A percentile compares a stretch with the other conserved stretches of the same genome.
phyloP scores from a whole-genome alignment of 2,797 vertebrate species.

The Hydrophis major region DNA sequence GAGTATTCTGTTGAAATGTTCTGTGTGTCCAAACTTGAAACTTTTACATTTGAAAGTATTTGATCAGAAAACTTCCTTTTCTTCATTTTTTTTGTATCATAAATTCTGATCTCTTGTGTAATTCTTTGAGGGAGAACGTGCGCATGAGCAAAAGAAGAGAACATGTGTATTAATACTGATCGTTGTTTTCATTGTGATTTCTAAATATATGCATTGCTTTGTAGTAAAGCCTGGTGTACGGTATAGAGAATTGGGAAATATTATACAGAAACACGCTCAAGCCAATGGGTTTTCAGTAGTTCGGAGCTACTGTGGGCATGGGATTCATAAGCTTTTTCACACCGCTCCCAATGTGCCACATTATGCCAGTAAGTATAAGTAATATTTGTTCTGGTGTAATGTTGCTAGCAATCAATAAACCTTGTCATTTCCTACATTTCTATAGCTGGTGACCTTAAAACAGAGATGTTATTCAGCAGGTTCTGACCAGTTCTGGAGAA shows the following conservation, averaged over 20 bases:
- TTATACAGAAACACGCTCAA: conserved; percentile 97
- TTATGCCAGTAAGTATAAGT: conserved; percentile 89
- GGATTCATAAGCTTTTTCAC: conserved; percentile 97
- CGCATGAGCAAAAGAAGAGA: neutral
- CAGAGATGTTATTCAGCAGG: too few relatives aligned
- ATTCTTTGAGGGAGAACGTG: neutral
- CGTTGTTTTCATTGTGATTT: neutral
- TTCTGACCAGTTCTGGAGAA: too few relatives aligned
- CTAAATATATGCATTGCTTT: conserved; percentile 37
- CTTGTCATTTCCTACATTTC: neutral
- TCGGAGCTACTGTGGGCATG: conserved; percentile 95
- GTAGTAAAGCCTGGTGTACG: conserved; percentile 94
- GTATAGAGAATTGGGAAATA: conserved; percentile 94
- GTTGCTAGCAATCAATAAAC: neutral
- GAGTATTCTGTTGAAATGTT: neutral
- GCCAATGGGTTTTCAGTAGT: conserved; percentile 96
- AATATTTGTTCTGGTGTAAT: neutral
- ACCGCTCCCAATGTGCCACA: conserved; percentile 96
- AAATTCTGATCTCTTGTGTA: neutral
- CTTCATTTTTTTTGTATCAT: neutral
- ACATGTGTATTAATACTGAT: neutral
- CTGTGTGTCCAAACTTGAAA: neutral
- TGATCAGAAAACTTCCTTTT: neutral
- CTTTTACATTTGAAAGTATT: neutral
- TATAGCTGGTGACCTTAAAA: neutral